Conservation (phyloP, 2,113 vertebrate genomes). For the Lichenostomus cassidix region DNA sequence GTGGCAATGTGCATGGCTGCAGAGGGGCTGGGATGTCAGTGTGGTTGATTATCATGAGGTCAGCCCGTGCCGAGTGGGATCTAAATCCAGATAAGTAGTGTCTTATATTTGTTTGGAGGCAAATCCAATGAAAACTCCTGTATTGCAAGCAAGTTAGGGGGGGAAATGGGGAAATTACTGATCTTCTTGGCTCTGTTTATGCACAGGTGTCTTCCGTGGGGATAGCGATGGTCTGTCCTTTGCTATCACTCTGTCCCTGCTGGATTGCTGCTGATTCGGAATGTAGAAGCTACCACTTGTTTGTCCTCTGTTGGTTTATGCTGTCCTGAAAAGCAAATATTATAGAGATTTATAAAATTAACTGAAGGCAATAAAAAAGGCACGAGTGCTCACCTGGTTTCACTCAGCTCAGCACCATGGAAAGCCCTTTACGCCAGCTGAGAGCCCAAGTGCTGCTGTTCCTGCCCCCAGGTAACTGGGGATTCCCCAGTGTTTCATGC, state of each 20-base stretch:
- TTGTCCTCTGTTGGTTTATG: neutral
- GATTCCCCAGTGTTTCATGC: neutral
- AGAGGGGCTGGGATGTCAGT: neutral
- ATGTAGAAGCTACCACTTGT: fast-evolving
- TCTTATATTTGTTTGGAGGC: neutral
- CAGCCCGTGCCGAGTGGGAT: neutral
- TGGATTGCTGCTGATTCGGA: neutral
- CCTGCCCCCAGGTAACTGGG: neutral
- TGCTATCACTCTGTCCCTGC: neutral
- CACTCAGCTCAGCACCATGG: neutral
- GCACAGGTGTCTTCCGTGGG: neutral
- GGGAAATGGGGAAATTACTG: neutral
- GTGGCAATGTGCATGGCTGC: fast-evolving
- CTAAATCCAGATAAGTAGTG: fast-evolving
- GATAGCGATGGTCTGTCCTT: neutral
- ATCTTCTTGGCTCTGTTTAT: neutral
- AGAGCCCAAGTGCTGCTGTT: neutral
- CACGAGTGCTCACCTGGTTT: neutral
- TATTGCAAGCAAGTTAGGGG: neutral
- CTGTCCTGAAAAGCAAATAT: neutral
- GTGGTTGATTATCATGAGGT: fast-evolving
- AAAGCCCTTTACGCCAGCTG: neutral
- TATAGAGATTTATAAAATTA: neutral
- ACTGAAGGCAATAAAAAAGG: neutral
- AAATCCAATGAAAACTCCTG: neutral